Evolutionary conservation across 2,888 invertebrate species (phyloP).

Genomic region (Aromia moschata): DNA sequence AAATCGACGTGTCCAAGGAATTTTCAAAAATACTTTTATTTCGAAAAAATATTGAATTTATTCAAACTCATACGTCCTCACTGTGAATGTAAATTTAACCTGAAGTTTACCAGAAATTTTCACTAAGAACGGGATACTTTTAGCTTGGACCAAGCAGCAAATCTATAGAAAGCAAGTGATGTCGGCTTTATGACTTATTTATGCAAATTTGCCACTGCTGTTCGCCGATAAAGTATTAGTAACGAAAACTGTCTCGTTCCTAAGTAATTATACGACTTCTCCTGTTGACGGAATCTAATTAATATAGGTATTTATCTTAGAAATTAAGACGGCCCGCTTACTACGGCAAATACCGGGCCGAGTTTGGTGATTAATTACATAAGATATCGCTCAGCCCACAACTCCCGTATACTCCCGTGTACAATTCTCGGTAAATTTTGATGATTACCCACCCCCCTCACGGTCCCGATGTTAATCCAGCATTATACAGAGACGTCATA

Average conservation of each 20-base stretch:
- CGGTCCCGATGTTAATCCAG: too few species aligned
- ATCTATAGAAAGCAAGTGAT: slow-evolving; percentile 21
- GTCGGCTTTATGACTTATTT: slow-evolving; percentile 55
- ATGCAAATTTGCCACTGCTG: slow-evolving; percentile 60
- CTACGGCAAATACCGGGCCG: slow-evolving; percentile 60
- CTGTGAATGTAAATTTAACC: too few species aligned
- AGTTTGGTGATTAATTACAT: slow-evolving; percentile 62
- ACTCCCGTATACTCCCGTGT: slow-evolving; percentile 32
- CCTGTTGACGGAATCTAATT: slow-evolving; percentile 63
- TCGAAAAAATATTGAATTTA: too few species aligned
- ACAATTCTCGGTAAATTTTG: slow-evolving; percentile 29
- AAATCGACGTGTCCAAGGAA: too few species aligned
- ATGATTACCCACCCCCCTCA: slow-evolving; percentile 24
- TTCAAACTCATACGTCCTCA: too few species aligned
- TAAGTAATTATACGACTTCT: slow-evolving; percentile 62
- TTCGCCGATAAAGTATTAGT: slow-evolving; percentile 61
- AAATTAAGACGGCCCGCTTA: slow-evolving; percentile 63
- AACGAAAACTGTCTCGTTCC: slow-evolving; percentile 61
- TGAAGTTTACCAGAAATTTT: too few species aligned
- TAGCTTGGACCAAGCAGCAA: slow-evolving; percentile 6
- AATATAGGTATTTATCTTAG: slow-evolving; percentile 63
- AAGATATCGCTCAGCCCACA: slow-evolving; percentile 54
- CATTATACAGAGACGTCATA: too few species aligned
- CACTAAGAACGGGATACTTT: slow-evolving; percentile 4
- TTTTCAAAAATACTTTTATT: too few species aligned